Conservation (phyloP, 2,888 invertebrate species). For the Altica lythri region DNA sequence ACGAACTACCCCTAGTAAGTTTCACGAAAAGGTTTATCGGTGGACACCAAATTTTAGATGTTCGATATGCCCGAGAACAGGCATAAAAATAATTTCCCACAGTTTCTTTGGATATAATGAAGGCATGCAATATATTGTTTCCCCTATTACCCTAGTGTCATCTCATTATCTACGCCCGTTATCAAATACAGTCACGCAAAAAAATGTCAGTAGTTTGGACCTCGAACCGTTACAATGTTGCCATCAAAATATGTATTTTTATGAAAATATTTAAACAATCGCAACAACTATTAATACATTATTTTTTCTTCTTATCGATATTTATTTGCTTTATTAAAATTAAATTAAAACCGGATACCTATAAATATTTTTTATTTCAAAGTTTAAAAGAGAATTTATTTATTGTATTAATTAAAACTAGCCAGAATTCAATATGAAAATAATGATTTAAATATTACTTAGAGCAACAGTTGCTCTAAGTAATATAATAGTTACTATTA, state of each 20-base stretch:
- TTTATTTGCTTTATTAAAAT: too few relatives aligned
- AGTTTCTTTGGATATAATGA: slow-evolving; percentile 3
- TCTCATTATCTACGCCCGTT: slow-evolving; percentile 23
- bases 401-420: too few relatives aligned
- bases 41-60: slow-evolving; percentile 1
- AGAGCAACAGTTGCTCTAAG: too few relatives aligned
- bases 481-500: too few relatives aligned
- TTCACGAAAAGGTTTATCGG: slow-evolving; percentile 1
- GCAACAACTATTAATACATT: too few relatives aligned
- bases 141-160: slow-evolving; percentile 5
- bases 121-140: slow-evolving; percentile 6
- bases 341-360: too few relatives aligned
- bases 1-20: too few relatives aligned
- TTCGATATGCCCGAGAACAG: neutral
- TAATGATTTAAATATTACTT: too few relatives aligned
- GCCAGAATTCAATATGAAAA: too few relatives aligned
- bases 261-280: neutral
- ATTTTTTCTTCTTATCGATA: too few relatives aligned
- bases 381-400: too few relatives aligned
- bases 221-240: slow-evolving; percentile 2
- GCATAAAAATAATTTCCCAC: slow-evolving; percentile 11
- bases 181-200: slow-evolving; percentile 23
- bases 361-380: too few relatives aligned
- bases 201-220: slow-evolving; percentile 5
- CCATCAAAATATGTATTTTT: neutral